Conservation (phyloP, 1,140 invertebrate genomes). For the Panagrolaimus sp. region DNA sequence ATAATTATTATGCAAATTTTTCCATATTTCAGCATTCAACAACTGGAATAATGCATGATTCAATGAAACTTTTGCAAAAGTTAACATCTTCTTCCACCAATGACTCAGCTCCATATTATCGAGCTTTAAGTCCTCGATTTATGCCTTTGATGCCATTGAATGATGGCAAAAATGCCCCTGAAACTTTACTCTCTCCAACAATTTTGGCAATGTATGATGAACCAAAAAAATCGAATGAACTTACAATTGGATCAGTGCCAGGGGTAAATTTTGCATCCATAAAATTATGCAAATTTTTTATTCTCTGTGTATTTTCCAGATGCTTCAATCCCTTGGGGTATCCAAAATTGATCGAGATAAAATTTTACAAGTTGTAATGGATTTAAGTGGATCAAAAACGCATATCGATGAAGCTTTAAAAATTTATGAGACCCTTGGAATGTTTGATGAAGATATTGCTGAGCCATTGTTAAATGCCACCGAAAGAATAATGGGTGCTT, state of each 20-base stretch:
- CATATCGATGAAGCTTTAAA: conserved; percentile 7
- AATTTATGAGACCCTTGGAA: neutral
- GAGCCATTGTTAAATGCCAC: conserved; percentile 2
- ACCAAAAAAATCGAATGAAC: neutral
- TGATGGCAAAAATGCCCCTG: conserved; percentile 1
- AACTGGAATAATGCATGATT: conserved; percentile 1
- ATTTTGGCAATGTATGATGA: conserved; percentile 17
- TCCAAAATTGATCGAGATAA: neutral
- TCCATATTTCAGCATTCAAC: neutral
- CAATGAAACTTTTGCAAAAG: neutral
- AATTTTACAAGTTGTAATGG: conserved; percentile 4
- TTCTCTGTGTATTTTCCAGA: neutral
- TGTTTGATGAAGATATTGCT: conserved; percentile 6
- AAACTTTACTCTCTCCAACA: neutral
- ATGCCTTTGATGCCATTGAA: conserved; percentile 3
- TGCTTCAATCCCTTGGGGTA: neutral
- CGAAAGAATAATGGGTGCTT: neutral
- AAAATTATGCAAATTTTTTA: neutral
- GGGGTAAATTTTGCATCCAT: neutral
- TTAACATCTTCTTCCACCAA: neutral
- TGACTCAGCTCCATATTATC: neutral
- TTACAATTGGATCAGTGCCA: neutral
- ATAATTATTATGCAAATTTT: no score
- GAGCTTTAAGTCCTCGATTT: neutral
- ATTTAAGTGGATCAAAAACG: neutral